Percentiles rank a stretch among this genome's conserved stretches.
These are phyloP conservation scores for Thripadectes ignobilis DNA, from an alignment of 2,797 vertebrate genomes.

Conservation along the genomic window DNA sequence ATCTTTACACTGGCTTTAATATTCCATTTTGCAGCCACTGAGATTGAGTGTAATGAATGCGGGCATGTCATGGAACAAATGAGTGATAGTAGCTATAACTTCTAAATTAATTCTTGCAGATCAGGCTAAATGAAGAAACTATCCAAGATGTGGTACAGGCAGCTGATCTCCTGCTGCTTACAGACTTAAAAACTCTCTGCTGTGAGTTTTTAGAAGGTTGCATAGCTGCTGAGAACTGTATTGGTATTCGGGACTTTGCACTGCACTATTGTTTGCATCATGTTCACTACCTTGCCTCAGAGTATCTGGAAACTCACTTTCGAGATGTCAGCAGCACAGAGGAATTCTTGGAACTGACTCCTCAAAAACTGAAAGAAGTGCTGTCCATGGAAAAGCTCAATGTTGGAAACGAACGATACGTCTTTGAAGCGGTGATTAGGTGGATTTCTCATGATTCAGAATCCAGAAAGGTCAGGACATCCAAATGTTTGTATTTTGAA, in stretches of 20 bases:
- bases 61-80: slow-evolving; percentile 26
- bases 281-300: slow-evolving; percentile 91
- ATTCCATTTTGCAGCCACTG: background rate
- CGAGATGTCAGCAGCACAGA: slow-evolving; percentile 90
- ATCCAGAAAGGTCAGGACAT: slow-evolving; percentile 85
- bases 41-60: slow-evolving; percentile 32
- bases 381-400: slow-evolving; percentile 96
- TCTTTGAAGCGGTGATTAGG: slow-evolving; percentile 93
- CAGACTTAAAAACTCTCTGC: slow-evolving; percentile 94
- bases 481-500: background rate
- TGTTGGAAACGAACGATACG: slow-evolving; percentile 93
- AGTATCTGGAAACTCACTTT: slow-evolving; percentile 97
- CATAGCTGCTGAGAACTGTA: slow-evolving; percentile 96
- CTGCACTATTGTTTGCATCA: slow-evolving; percentile 96
- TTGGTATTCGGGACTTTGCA: slow-evolving; percentile 95
- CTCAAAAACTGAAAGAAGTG: slow-evolving; percentile 89
- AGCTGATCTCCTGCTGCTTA: slow-evolving; percentile 93
- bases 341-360: slow-evolving; percentile 92
- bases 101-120: slow-evolving; percentile 78
- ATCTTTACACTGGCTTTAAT: background rate
- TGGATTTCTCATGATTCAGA: slow-evolving; percentile 92
- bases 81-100: slow-evolving; percentile 52
- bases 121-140: slow-evolving; percentile 93
- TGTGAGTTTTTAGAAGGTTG: slow-evolving; percentile 97
- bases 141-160: slow-evolving; percentile 98